These are phyloP conservation scores for Disparrhopalites patrizii DNA, from an alignment of 2,888 invertebrate genomes.

Conservation along the genomic window DNA sequence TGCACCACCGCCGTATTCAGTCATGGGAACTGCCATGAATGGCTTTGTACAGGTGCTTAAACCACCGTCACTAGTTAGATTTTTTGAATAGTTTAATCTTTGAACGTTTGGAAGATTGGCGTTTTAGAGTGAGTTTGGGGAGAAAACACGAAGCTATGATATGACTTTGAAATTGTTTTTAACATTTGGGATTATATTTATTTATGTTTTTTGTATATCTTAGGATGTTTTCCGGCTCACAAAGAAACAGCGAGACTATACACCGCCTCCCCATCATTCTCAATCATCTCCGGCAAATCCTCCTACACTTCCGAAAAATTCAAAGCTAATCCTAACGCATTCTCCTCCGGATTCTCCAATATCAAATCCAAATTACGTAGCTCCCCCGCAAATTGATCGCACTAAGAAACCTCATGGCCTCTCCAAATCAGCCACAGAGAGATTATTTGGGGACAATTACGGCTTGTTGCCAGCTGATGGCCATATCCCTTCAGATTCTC, in stretches of 20 bases:
- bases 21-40: constrained; percentile 53
- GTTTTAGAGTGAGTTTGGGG: no score
- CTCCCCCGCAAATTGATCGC: constrained; percentile 78
- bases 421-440: constrained; percentile 64
- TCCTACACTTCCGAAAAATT: constrained; percentile 29
- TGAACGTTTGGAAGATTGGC: not conserved
- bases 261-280: constrained; percentile 45
- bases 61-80: not conserved
- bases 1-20: constrained; percentile 79
- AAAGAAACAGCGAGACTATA: constrained; percentile 54
- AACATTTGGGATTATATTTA: not conserved
- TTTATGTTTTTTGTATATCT: not conserved
- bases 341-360: constrained; percentile 40
- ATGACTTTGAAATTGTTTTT: not conserved
- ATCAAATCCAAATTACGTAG: constrained; percentile 25
- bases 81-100: not conserved
- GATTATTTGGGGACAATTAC: constrained; percentile 62
- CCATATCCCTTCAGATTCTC: constrained; percentile 36
- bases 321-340: constrained; percentile 27
- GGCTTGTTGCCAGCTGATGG: constrained; percentile 56
- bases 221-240: constrained; percentile 29
- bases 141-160: no score
- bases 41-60: constrained; percentile 23
- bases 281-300: constrained; percentile 20
- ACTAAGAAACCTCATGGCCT: constrained; percentile 64